These are phyloP conservation scores for Pseudococcus longispinus DNA, from an alignment of 2,888 invertebrate genomes.

Conservation along the genomic window DNA sequence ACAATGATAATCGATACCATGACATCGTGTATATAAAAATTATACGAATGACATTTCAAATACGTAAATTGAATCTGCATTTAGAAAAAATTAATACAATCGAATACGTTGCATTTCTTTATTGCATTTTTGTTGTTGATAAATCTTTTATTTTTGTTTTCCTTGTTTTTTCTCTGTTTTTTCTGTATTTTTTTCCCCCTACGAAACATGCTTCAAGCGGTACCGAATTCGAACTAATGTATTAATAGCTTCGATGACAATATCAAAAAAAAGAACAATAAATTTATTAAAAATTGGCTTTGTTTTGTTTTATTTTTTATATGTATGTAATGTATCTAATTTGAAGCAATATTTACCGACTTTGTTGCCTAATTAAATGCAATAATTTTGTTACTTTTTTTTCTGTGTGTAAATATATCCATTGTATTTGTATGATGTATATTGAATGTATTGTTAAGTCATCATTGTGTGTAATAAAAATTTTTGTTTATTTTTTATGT, in stretches of 20 bases:
- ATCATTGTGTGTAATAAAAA: slow-evolving; percentile 53
- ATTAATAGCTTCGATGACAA: slow-evolving; percentile 16
- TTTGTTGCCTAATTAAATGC: slow-evolving; percentile 41
- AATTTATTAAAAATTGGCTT: slow-evolving; percentile 13
- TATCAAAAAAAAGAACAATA: slow-evolving; percentile 25
- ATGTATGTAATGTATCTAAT: slow-evolving; percentile 20
- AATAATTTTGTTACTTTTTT: slow-evolving; percentile 45
- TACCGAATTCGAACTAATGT: neutral
- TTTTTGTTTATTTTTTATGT: slow-evolving; percentile 47
- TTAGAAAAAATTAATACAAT: neutral
- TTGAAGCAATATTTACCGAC: slow-evolving; percentile 35
- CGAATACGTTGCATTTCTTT: slow-evolving; percentile 18
- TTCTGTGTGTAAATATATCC: slow-evolving; percentile 23
- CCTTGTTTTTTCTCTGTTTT: slow-evolving; percentile 10
- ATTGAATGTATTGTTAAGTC: slow-evolving; percentile 51
- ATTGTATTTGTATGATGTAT: slow-evolving; percentile 49
- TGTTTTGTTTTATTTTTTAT: neutral
- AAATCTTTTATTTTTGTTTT: neutral
- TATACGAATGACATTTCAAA: neutral
- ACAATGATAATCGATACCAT: slow-evolving; percentile 14
- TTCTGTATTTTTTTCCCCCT: neutral
- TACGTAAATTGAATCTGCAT: slow-evolving; percentile 14
- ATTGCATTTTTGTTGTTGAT: slow-evolving; percentile 22
- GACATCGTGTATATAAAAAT: neutral
- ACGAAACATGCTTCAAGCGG: neutral